Evolutionary conservation across 2,888 invertebrate species (phyloP).

Genomic region (Aporophyla lueneburgensis): DNA sequence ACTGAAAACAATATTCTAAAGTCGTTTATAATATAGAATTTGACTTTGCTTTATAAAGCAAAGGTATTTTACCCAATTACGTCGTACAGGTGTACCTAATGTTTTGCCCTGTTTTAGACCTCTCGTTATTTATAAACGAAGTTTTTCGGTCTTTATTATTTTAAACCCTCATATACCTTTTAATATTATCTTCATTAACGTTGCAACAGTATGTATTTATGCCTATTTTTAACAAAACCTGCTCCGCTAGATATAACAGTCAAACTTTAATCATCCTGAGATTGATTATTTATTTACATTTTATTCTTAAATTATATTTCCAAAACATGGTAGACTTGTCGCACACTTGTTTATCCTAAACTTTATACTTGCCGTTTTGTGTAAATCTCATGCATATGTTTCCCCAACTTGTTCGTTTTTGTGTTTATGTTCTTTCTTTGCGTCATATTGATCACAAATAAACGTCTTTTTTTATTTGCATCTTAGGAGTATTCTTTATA

Average conservation of each 20-base stretch:
- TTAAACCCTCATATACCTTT: slow-evolving; percentile 20
- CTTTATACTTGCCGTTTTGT: too few species aligned
- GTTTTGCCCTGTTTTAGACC: slow-evolving; percentile 44
- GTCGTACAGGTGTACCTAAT: slow-evolving; percentile 62
- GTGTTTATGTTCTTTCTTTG: too few species aligned
- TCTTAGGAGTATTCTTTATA: too few species aligned
- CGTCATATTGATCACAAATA: too few species aligned
- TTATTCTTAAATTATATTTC: too few species aligned
- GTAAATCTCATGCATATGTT: too few species aligned
- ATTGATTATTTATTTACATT: not conserved
- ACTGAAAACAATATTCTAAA: slow-evolving; percentile 24
- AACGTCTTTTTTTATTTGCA: too few species aligned
- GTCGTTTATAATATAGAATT: slow-evolving; percentile 42
- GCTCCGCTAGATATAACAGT: not conserved
- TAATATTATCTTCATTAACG: slow-evolving; percentile 21
- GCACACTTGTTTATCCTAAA: not conserved
- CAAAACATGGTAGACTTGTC: too few species aligned
- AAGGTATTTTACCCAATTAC: slow-evolving; percentile 55
- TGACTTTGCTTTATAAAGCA: slow-evolving; percentile 46
- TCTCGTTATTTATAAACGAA: slow-evolving; percentile 40
- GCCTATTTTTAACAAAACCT: not conserved
- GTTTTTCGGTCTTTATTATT: slow-evolving; percentile 45
- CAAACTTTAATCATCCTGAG: not conserved
- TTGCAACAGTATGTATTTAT: not conserved
- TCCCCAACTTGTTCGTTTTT: too few species aligned